Evolutionary conservation across 2,888 invertebrate species (phyloP), one percentile per base, ranked within the genome.

Genomic region (Hirtodrosophila duncani): DNA sequence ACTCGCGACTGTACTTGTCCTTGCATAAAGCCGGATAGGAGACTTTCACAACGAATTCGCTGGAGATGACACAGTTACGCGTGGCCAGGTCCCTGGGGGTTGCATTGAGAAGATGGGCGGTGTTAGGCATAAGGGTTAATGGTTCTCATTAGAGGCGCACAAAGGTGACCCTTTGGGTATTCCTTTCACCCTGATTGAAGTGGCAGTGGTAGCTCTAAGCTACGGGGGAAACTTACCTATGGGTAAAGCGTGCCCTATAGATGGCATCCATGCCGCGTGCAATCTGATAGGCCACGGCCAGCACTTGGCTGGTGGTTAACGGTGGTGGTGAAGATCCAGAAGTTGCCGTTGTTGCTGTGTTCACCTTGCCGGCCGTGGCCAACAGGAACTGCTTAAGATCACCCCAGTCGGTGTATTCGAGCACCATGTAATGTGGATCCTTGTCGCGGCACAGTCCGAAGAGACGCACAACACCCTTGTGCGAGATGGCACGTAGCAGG

Each of bases 321-420:
- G 89, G 91, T 49, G 89, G 93, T 7, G 85, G 85, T 13, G 82
- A 70, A 11, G 82, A 68, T 11, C n/a, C n/a, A n/a, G n/a, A n/a
- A n/a, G n/a, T n/a, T n/a, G n/a, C n/a, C n/a, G n/a, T n/a, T n/a
- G n/a, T n/a, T n/a, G n/a, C n/a, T n/a, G n/a, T n/a, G n/a, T n/a
- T n/a, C n/a, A n/a, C n/a, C n/a, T 70, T 79, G 11, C 70, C 77
- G 10, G 74, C 75, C 41, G 77, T 86, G 7, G 94, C 93, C 39
- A 92, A 87, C 13, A 95, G 89, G 88, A 93, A 97, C 88, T 94
- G 96, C 78, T 97, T 97, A 39, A 98, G 88, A 85, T 97, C 97
- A 3, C 97, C 97, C 97, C 97, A 97, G 84, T 98, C 97, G 2
- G 96, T 96, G 83, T 96, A 94, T 82, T 98, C 96, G 8, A 96